Percentiles rank a stretch among this genome's conserved stretches.
These are phyloP conservation scores for Cyprinus carpio DNA, from an alignment of 2,113 vertebrate genomes.

Conservation along the genomic window DNA sequence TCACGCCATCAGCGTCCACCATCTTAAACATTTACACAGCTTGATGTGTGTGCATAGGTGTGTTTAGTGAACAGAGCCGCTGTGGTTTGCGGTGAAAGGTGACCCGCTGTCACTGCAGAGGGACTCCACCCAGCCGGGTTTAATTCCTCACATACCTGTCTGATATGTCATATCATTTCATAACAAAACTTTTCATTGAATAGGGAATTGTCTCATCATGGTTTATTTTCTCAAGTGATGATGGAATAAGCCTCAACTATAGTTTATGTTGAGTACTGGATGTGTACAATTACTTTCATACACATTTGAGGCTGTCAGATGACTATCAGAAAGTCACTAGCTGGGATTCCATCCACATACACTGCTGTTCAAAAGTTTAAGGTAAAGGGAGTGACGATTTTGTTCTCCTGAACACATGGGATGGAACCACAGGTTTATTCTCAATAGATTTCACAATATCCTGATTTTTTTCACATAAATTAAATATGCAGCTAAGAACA, in stretches of 20 bases:
- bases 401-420: neutral
- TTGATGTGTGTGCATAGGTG: constrained; percentile 13
- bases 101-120: neutral
- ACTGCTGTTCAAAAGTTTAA: neutral
- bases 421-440: neutral
- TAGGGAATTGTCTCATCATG: too few species aligned
- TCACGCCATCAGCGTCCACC: neutral
- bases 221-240: too few species aligned
- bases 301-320: neutral
- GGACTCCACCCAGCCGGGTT: constrained; percentile 14
- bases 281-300: neutral
- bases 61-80: neutral
- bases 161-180: constrained; percentile 10
- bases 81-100: neutral
- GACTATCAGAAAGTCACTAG: neutral
- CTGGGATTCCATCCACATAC: neutral
- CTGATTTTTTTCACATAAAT: neutral
- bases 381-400: neutral
- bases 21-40: constrained; percentile 14
- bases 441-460: neutral
- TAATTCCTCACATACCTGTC: constrained; percentile 12
- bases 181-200: too few species aligned
- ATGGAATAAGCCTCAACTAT: neutral
- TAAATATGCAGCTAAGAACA: neutral
- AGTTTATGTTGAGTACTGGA: constrained; percentile 2